Evolutionary conservation across 92 coral and sea anemone species (phyloP), one percentile per base, ranked within the genome.

Genomic region (Parazoanthus swiftii): DNA sequence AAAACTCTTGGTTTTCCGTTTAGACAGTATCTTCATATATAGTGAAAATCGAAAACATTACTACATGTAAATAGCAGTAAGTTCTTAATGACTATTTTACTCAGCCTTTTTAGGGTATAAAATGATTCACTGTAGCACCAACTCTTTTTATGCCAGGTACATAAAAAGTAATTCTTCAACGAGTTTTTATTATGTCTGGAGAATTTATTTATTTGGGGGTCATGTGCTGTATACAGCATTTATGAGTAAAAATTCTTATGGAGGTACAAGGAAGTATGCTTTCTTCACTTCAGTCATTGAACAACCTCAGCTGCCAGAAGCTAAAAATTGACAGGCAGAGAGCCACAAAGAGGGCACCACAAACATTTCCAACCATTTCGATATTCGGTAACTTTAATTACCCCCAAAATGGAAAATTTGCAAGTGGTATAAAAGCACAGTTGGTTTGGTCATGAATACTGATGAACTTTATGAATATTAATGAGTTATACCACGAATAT

Each of bases 361-460:
- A 76, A 1, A 90, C 90, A 0, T 70, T 90, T 15, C 51, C 82
- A 25, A 88, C 76, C 25, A 90, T 90, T 37, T 81, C 92, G 7
- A 54, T 76, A 14, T 87, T 54, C 87, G 92, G 90, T 4, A 86
- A 74, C 36, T 90, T 76, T 63, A 82, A 82, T 66, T 90, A 81
- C 74, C 90, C 88, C 1, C 65, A 48, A 5, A 43, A 23, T 58
- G 89, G 89, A 2, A 23, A 16, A 4, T 48, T 88, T 77, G 63
- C 39, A 33, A 85, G 86, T 65, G 8, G 33, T 29, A 29, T 29
- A 29, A 29, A 29, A 29, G 33, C 33, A 29, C 33, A 29, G 33
- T 29, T 29, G 33, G 33, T 29, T 29, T 29, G 33, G 33, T 29
- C 33, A 29, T 29, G 33, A 29, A 29, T 29, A 29, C 33, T 29